Base-by-base conservation (phyloP, 2,113 vertebrate genomes). In the Rhea americana region DNA sequence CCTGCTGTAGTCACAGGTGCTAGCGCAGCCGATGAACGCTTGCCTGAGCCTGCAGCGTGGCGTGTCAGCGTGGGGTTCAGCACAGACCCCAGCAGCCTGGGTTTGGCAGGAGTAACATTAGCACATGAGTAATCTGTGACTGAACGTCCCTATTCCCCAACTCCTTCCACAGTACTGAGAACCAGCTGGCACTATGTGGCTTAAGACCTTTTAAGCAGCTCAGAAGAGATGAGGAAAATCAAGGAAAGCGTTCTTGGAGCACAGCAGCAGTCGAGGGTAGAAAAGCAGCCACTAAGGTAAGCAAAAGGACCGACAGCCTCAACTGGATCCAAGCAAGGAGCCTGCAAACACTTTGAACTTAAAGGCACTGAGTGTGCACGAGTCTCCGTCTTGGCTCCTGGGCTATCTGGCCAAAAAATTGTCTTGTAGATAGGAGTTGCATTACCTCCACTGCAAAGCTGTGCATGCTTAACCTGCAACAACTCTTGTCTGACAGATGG, bases 141-240 rank as follows among this genome's bases (percentile, higher is more conserved):
- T 81, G 51, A 92, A 87, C 35, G 86, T 83, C 17, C 55, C 62
- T 74, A 91, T 77, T 71, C 61, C 22, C 25, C 9, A 5, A 78
- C 51, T 68, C 39, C 35, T 58, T 67, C 72, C 61, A 91, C 85
- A 73, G 32, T 32, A 48, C 12, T 7, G 25, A 35, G 24, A 93
- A 84, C 56, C 28, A 67, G 22, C 51, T 72, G 66, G 30, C 35
- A 59, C 13, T 18, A 17, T 17, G 5, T 25, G 39, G 94, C 89
- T 74, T 78, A 51, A 78, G 62, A 55, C 37, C 43, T 87, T 95
- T 89, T 87, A 92, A 75, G 43, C 32, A n/a, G 37, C 47, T 87
- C 77, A 79, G 50, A 74, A 78, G 8, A 37, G 65, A 78, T 78
- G 37, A 47, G 72, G 47, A 67, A 83, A 74, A 45, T 41, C 43